Evolutionary conservation across 1,140 invertebrate genomes (phyloP).

Genomic region (Tribolium castaneum): DNA sequence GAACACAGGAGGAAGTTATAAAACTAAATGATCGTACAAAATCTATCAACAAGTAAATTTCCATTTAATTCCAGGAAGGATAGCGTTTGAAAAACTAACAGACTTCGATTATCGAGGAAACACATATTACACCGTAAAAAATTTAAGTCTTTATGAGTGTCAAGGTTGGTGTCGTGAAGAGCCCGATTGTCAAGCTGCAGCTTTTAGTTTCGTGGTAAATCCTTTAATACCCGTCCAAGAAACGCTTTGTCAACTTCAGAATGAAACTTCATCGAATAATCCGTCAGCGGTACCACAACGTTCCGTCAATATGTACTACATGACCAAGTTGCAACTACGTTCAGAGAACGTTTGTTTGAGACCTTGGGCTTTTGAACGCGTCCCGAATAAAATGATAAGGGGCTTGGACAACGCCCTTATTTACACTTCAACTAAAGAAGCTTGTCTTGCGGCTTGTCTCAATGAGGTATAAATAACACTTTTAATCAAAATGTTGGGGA

Average conservation of each 20-base stretch:
- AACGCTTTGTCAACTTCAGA: conserved; percentile 91
- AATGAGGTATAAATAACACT: conserved; percentile 81
- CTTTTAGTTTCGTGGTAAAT: conserved; percentile 92
- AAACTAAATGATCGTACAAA: too few species aligned
- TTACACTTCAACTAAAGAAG: conserved; percentile 93
- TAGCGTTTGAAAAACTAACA: conserved; percentile 93
- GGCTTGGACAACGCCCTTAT: conserved; percentile 91
- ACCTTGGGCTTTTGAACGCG: conserved; percentile 92
- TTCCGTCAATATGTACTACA: conserved; percentile 93
- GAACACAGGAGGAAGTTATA: neutral
- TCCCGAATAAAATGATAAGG: conserved; percentile 91
- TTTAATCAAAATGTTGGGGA: too few species aligned
- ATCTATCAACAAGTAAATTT: neutral
- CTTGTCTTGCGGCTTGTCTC: conserved; percentile 89
- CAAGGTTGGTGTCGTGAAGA: conserved; percentile 95
- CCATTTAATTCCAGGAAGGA: conserved; percentile 71
- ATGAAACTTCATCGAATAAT: conserved; percentile 90
- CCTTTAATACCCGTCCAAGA: conserved; percentile 92
- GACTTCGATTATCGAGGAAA: conserved; percentile 91
- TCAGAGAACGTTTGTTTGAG: conserved; percentile 91
- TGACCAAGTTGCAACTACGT: conserved; percentile 91
- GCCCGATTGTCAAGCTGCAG: conserved; percentile 88
- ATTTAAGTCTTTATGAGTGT: conserved; percentile 92
- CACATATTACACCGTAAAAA: conserved; percentile 92
- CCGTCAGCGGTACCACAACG: conserved; percentile 83